Evolutionary conservation across 2,797 vertebrate species (phyloP).

Genomic region (Eremophila alpestris): DNA sequence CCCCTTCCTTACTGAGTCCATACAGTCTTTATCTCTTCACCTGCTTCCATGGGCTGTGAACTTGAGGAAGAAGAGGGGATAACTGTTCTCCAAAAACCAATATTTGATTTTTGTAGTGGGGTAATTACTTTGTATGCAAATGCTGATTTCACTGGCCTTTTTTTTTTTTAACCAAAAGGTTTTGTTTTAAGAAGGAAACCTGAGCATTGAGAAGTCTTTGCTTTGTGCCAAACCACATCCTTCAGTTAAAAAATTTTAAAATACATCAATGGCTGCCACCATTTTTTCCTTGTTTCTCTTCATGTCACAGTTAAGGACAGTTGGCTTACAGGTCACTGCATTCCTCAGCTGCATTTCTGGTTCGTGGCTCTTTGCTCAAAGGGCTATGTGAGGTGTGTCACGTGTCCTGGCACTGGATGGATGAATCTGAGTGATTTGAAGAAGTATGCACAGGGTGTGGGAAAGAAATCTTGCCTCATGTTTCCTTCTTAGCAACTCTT

Average conservation of each 20-base stretch:
- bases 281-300: neutral
- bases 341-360: neutral
- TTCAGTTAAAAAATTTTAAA: neutral
- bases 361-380: constrained; percentile 9
- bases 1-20: neutral
- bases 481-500: neutral
- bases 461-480: neutral
- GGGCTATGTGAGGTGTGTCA: neutral
- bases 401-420: neutral
- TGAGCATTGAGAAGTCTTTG: neutral
- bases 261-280: neutral
- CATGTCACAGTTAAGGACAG: neutral
- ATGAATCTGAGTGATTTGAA: neutral
- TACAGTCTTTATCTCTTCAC: neutral
- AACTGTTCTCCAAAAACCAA: neutral
- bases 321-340: neutral
- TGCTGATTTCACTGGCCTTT: neutral
- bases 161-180: neutral
- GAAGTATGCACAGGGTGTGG: neutral
- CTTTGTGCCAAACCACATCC: neutral
- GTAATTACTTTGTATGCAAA: neutral
- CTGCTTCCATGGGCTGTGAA: neutral
- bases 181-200: neutral
- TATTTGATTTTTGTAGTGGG: neutral
- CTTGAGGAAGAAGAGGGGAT: neutral